Percentiles rank a stretch among this genome's conserved stretches.
These are phyloP conservation scores for Periphyllus acericola DNA, from an alignment of 2,888 invertebrate genomes.

Conservation along the genomic window DNA sequence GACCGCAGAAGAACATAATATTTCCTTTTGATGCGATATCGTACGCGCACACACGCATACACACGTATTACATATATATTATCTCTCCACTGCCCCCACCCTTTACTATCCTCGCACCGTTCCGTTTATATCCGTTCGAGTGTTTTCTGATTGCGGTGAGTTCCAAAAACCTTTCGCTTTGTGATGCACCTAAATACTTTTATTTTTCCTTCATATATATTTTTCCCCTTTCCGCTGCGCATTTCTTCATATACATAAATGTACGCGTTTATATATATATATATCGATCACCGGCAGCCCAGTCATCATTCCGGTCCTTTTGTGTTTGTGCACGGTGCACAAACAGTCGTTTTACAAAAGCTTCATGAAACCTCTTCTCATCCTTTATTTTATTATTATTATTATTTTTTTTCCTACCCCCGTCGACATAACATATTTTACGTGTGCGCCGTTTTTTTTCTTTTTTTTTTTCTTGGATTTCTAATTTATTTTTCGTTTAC, in stretches of 20 bases:
- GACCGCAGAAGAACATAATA: conserved; percentile 18
- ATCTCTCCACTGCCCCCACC: too few species aligned
- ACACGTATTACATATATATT: neutral
- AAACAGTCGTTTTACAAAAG: conserved; percentile 51
- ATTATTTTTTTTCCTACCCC: neutral
- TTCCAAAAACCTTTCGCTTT: conserved; percentile 18
- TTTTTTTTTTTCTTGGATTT: neutral
- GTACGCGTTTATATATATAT: neutral
- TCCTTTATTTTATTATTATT: conserved; percentile 13
- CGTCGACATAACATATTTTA: neutral
- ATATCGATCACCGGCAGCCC: conserved; percentile 22
- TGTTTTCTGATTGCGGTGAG: conserved; percentile 50
- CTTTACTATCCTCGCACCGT: too few species aligned
- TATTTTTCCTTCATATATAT: conserved; percentile 34
- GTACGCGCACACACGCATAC: neutral
- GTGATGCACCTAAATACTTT: conserved; percentile 38
- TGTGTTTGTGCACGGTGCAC: conserved; percentile 49
- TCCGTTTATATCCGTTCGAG: neutral
- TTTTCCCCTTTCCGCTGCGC: neutral
- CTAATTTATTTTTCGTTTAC: neutral
- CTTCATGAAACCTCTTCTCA: conserved; percentile 6
- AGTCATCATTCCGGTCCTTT: conserved; percentile 43
- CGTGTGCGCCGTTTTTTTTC: neutral
- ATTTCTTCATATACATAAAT: conserved; percentile 7
- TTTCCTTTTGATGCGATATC: conserved; percentile 34